phyloP scores from a whole-genome alignment of 2,797 vertebrate genomes.

The Sebastes vulpes region DNA sequence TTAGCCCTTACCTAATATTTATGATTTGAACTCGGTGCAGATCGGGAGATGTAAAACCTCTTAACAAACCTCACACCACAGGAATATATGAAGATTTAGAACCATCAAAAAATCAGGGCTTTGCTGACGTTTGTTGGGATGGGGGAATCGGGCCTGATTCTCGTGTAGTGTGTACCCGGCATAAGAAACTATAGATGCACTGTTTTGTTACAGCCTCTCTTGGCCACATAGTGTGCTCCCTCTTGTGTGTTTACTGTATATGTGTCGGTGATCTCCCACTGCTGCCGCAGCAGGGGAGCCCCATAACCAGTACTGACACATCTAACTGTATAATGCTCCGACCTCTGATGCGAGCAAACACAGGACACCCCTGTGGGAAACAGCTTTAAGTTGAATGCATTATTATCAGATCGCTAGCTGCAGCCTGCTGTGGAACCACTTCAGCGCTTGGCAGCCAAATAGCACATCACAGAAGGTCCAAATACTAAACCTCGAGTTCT shows the following conservation, averaged over 20 bases:
- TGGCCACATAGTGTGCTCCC: background rate
- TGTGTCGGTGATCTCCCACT: conserved; percentile 3
- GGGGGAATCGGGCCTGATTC: no score
- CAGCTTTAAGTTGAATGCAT: conserved; percentile 56
- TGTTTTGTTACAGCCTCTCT: background rate
- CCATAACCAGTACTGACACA: conserved; percentile 30
- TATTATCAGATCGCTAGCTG: conserved; percentile 68
- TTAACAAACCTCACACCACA: no score
- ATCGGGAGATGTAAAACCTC: no score
- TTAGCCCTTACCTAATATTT: background rate
- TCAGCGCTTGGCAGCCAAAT: conserved; percentile 67
- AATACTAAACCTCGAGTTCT: conserved; percentile 67
- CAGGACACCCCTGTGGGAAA: conserved; percentile 24
- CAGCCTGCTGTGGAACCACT: conserved; percentile 55
- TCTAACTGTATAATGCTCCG: conserved; percentile 20
- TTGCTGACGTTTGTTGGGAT: fast-evolving
- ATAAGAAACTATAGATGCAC: background rate
- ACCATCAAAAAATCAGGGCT: no score
- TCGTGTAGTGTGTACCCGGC: no score
- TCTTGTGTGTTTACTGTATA: conserved; percentile 19
- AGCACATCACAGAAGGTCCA: conserved; percentile 73
- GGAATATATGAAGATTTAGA: no score
- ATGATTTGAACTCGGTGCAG: background rate
- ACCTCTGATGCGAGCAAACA: conserved; percentile 37
- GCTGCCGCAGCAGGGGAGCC: conserved; percentile 1